Conservation (phyloP, 2,888 invertebrate species). For the Cheilosia impressa region DNA sequence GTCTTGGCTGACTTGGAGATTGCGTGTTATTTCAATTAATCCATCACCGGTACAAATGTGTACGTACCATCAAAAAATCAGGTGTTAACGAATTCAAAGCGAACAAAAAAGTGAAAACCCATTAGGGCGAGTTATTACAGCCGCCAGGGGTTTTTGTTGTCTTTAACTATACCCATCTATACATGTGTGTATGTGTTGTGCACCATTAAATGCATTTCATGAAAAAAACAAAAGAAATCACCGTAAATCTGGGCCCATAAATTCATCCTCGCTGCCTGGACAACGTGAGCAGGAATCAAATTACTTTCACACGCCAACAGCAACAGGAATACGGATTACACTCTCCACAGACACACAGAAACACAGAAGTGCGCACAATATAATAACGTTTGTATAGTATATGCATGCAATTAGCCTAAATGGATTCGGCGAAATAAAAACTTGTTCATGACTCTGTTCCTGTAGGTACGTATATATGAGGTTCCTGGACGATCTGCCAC, state of each 20-base stretch:
- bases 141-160: constrained; percentile 61
- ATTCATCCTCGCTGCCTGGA: constrained; percentile 36
- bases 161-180: constrained; percentile 16
- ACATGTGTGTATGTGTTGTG: constrained; percentile 24
- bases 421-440: constrained; percentile 73
- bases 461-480: neutral
- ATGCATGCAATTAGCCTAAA: constrained; percentile 72
- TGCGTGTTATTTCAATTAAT: constrained; percentile 34
- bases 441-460: constrained; percentile 55
- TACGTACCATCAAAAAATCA: constrained; percentile 47
- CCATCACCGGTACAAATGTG: neutral
- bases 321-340: constrained; percentile 10
- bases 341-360: constrained; percentile 23
- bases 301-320: constrained; percentile 70
- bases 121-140: constrained; percentile 61
- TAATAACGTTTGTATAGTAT: constrained; percentile 32
- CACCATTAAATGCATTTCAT: constrained; percentile 70
- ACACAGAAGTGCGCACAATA: constrained; percentile 6
- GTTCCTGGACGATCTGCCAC: neutral
- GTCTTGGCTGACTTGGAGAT: neutral
- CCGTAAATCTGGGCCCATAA: constrained; percentile 66
- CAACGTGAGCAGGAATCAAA: constrained; percentile 57
- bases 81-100: constrained; percentile 67
- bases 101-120: constrained; percentile 35
- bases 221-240: constrained; percentile 37